Percentiles rank a stretch among this genome's conserved stretches.
phyloP scores from a whole-genome alignment of 2,797 vertebrate genomes.

The Otus scops region DNA sequence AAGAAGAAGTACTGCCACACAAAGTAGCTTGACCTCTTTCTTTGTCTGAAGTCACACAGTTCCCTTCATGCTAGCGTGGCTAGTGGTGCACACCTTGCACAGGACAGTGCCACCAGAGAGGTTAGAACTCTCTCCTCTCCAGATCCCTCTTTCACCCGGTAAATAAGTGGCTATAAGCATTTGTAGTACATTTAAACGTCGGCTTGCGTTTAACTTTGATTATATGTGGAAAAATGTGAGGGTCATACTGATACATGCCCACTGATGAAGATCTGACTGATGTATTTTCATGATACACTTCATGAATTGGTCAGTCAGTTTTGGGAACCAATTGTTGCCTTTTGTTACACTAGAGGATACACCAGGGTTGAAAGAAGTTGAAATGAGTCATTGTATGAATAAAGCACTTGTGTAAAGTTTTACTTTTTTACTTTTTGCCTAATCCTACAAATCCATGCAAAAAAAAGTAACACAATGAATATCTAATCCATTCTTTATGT shows the following conservation, averaged over 20 bases:
- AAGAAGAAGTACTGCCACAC: background rate
- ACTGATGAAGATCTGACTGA: background rate
- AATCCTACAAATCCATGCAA: background rate
- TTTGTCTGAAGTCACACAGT: accelerated
- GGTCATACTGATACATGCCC: background rate
- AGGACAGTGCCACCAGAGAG: background rate
- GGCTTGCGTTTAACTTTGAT: background rate
- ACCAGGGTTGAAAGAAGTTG: background rate
- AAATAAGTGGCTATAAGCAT: accelerated
- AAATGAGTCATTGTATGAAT: background rate
- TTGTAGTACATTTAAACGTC: background rate
- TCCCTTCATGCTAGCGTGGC: background rate
- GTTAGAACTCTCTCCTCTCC: background rate
- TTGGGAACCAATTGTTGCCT: background rate
- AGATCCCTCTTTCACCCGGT: background rate
- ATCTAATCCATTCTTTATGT: background rate
- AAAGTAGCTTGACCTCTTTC: background rate
- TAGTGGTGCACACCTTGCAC: background rate
- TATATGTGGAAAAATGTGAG: background rate
- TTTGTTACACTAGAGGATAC: background rate
- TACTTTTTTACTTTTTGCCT: background rate
- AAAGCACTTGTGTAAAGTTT: background rate
- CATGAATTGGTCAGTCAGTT: background rate
- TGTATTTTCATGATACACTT: background rate
- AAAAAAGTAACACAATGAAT: background rate